Evolutionary conservation across 2,113 vertebrate genomes (phyloP).

Genomic region (Egretta garzetta): DNA sequence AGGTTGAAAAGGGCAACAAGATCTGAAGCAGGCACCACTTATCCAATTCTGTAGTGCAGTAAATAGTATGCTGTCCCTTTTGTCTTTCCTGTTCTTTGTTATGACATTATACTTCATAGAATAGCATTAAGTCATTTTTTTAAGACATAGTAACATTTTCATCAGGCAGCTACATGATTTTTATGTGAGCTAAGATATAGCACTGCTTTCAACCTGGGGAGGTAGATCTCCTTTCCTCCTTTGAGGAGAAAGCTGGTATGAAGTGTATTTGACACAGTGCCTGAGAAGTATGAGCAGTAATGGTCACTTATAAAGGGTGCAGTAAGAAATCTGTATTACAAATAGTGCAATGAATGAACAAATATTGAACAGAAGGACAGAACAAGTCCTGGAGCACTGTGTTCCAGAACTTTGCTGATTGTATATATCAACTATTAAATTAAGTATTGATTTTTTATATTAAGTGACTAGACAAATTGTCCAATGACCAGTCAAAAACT

Average conservation of each 20-base stretch:
- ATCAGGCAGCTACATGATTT: background rate
- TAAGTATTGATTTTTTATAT: background rate
- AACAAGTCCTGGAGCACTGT: background rate
- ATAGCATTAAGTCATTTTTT: background rate
- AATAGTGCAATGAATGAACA: background rate
- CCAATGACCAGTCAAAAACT: background rate
- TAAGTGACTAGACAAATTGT: background rate
- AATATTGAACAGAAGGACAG: background rate
- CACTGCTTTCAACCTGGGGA: background rate
- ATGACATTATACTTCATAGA: background rate
- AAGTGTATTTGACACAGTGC: background rate
- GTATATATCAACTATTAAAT: background rate
- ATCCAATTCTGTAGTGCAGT: background rate
- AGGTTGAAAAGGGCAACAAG: background rate
- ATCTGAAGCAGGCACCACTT: background rate
- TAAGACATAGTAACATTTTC: background rate
- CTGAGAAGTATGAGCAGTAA: background rate
- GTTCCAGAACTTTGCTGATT: background rate
- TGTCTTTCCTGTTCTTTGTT: background rate
- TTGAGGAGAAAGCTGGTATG: background rate
- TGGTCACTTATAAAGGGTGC: background rate
- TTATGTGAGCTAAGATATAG: background rate
- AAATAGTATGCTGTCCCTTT: background rate
- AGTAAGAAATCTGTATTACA: background rate
- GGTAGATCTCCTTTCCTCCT: background rate